phyloP scores from a whole-genome alignment of 1,140 invertebrate genomes.

The Homarus americanus region DNA sequence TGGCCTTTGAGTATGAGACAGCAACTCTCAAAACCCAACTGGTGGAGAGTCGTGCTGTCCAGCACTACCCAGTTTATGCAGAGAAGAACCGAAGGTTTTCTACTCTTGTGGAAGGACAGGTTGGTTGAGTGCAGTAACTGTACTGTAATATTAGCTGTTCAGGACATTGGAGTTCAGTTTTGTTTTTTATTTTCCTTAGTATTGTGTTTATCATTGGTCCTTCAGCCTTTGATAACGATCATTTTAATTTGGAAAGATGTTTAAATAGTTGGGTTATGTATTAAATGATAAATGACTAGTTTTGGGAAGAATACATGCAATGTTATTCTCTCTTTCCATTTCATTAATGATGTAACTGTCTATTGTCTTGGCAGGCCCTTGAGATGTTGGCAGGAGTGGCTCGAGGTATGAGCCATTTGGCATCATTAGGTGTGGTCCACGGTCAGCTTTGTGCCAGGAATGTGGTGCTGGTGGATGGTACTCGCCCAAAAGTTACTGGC shows the following conservation, averaged over 20 bases:
- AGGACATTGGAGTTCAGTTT: too few relatives aligned
- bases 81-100: conserved; percentile 81
- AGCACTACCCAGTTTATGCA: conserved; percentile 79
- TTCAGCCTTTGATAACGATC: too few relatives aligned
- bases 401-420: conserved; percentile 84
- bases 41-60: conserved; percentile 82
- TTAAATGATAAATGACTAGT: too few relatives aligned
- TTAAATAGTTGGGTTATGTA: too few relatives aligned
- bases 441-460: conserved; percentile 86
- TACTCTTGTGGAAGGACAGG: conserved; percentile 81
- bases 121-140: too few relatives aligned
- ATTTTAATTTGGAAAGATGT: too few relatives aligned
- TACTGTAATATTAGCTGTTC: too few relatives aligned
- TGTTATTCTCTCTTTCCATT: neutral
- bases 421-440: conserved; percentile 84
- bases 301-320: too few relatives aligned
- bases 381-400: conserved; percentile 82
- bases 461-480: conserved; percentile 82
- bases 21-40: conserved; percentile 83
- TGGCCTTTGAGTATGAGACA: conserved; percentile 74
- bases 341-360: conserved; percentile 3
- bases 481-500: conserved; percentile 85
- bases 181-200: too few relatives aligned
- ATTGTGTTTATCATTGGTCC: too few relatives aligned
- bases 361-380: conserved; percentile 78